A percentile compares a stretch with the other conserved stretches of the same genome.
phyloP scores from a whole-genome alignment of 2,113 vertebrate genomes.

The Brienomyrus brachyistius region DNA sequence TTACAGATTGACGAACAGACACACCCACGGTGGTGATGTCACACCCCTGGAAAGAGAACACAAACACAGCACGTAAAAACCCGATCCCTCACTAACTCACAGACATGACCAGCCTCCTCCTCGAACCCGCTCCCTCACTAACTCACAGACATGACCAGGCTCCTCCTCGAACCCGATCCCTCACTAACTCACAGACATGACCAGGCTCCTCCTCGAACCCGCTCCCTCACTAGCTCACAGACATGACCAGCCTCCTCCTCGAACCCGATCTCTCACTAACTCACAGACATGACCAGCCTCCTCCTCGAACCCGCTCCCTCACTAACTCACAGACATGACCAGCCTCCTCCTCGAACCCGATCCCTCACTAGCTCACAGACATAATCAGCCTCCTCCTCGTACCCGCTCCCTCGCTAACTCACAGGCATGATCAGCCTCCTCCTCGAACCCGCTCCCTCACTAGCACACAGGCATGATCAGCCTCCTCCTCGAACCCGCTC shows the following conservation, averaged over 20 bases:
- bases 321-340: not conserved
- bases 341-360: not conserved
- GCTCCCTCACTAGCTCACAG: no score
- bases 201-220: no score
- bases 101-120: slow-evolving; percentile 42
- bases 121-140: no score
- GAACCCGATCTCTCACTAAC: no score
- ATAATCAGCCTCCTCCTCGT: not conserved
- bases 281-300: not conserved
- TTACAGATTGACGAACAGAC: not conserved
- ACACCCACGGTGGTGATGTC: not conserved
- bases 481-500: no score
- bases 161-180: no score
- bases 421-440: slow-evolving; percentile 41
- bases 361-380: not conserved
- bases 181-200: no score
- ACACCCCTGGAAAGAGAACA: not conserved
- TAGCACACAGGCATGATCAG: no score
- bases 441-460: no score
- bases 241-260: no score
- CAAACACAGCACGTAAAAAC: not conserved
- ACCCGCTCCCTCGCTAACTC: slow-evolving; percentile 16
- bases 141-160: no score
- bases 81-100: slow-evolving; percentile 1
- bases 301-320: not conserved